A percentile compares a stretch with the other conserved stretches of the same genome.
Evolutionary conservation across 2,113 vertebrate species (phyloP).

Genomic region (Todiramphus saurophagus): DNA sequence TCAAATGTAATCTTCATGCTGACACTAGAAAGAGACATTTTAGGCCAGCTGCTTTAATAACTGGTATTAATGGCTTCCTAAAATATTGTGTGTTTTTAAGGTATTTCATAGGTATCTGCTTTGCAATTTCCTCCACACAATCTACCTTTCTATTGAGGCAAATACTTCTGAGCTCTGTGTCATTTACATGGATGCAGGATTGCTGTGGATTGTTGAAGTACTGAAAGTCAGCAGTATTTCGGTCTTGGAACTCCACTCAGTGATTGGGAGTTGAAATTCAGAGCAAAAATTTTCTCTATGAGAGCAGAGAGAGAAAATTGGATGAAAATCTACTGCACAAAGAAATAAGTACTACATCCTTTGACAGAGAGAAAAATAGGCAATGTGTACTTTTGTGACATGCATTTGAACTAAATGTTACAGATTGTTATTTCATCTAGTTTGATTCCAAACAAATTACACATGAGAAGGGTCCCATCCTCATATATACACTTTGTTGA

Average conservation of each 20-base stretch:
- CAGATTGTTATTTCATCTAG: not conserved
- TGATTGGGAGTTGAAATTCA: not conserved
- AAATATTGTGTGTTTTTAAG: not conserved
- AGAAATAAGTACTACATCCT: not conserved
- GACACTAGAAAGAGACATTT: not conserved
- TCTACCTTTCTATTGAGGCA: not conserved
- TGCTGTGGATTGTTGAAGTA: not conserved
- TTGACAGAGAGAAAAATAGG: not conserved
- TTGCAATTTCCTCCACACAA: not conserved
- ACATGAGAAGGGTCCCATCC: not conserved
- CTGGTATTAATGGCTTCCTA: not conserved
- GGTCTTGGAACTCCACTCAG: not conserved
- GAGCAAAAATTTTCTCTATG: not conserved
- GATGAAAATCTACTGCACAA: not conserved
- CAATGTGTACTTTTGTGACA: not conserved
- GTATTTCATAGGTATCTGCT: not conserved
- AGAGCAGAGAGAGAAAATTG: not conserved
- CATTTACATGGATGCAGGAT: not conserved
- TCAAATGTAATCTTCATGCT: not conserved
- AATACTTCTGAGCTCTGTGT: not conserved
- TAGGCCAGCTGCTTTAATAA: not conserved
- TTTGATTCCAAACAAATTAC: not conserved
- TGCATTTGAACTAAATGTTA: not conserved
- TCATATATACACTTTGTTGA: not conserved
- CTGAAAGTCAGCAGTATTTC: not conserved